Conservation (phyloP, 2,797 vertebrate species). For the Microctenopoma steveboyesi region DNA sequence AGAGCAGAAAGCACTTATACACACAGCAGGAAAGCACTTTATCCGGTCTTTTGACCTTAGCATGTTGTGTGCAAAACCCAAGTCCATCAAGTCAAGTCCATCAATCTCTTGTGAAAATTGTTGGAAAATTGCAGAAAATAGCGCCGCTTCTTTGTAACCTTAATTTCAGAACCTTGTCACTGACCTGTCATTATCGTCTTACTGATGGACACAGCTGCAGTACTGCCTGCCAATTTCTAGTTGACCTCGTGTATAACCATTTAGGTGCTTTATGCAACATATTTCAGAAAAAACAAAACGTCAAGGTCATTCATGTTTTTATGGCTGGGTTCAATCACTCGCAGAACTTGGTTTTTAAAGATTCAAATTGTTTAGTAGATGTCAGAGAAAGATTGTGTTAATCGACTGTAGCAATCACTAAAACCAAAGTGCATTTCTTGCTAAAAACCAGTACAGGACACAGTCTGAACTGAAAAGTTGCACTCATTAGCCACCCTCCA, state of each 20-base stretch:
- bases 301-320: too few species aligned
- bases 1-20: conserved; percentile 46
- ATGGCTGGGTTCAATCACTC: too few species aligned
- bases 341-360: too few species aligned
- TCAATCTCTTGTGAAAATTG: conserved; percentile 14
- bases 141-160: not conserved
- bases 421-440: too few species aligned
- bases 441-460: too few species aligned
- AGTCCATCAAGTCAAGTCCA: conserved; percentile 13
- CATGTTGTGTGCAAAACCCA: conserved; percentile 25
- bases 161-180: not conserved
- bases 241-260: not conserved
- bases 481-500: too few species aligned
- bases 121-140: not conserved
- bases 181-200: not conserved
- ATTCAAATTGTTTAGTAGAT: too few species aligned
- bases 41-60: conserved; percentile 28
- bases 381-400: too few species aligned
- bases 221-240: not conserved
- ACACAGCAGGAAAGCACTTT: conserved; percentile 63
- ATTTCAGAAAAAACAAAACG: not conserved
- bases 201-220: not conserved
- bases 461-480: too few species aligned
- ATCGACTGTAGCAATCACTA: too few species aligned
- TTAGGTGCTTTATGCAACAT: not conserved